These are phyloP conservation scores for Batillaria attramentaria DNA, from an alignment of 1,140 invertebrate genomes.

Conservation along the genomic window DNA sequence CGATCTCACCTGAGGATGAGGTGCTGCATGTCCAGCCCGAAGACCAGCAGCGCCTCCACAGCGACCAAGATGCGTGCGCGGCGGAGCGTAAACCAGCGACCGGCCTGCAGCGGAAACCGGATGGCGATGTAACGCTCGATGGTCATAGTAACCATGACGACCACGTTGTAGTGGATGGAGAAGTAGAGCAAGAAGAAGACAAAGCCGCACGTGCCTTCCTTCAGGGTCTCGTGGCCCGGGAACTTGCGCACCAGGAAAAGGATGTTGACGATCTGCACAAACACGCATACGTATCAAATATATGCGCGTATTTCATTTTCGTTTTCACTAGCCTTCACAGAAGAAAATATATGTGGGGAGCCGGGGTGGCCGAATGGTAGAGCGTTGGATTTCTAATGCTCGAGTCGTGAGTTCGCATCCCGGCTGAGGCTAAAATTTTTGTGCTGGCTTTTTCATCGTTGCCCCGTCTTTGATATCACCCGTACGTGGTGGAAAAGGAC, in stretches of 20 bases:
- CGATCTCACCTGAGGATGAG: neutral
- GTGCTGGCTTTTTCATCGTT: too few relatives aligned
- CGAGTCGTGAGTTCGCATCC: too few relatives aligned
- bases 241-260: constrained; percentile 21
- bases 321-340: too few relatives aligned
- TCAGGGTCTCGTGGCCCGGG: constrained; percentile 26
- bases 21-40: constrained; percentile 6
- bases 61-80: neutral
- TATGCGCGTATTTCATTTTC: too few relatives aligned
- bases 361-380: too few relatives aligned
- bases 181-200: constrained; percentile 38
- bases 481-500: too few relatives aligned
- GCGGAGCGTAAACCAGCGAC: constrained; percentile 1
- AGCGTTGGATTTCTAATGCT: too few relatives aligned
- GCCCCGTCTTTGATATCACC: too few relatives aligned
- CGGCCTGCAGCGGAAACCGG: constrained; percentile 10
- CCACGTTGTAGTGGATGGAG: constrained; percentile 36
- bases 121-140: constrained; percentile 38
- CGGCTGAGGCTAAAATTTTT: too few relatives aligned
- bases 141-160: constrained; percentile 33
- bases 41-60: neutral
- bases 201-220: constrained; percentile 9
- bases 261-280: too few relatives aligned
- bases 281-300: too few relatives aligned
- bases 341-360: too few relatives aligned